Evolutionary conservation across 2,888 invertebrate genomes (phyloP), one percentile per base, ranked within the genome.

Genomic region (Caenorhabditis panamensis): DNA sequence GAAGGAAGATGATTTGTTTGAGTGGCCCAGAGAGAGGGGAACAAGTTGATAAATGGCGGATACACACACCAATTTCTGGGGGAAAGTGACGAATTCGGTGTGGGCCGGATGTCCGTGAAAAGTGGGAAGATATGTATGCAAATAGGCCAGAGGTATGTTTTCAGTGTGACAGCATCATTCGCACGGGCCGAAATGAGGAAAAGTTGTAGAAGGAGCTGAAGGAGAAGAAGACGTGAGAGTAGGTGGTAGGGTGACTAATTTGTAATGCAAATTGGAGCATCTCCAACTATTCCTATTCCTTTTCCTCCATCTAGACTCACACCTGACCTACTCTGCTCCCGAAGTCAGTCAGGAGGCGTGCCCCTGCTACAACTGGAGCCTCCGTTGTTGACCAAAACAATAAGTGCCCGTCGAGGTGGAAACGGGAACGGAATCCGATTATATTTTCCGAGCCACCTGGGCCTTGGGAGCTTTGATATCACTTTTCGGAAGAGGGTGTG

Each of bases 21-120:
- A 64, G 31, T 28, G 47, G 49, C n/a, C 22, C 18, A 4, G 22
- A 16, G 37, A 26, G 24, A 41, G 72, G 36, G 58, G 56, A 36
- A 18, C 53, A 63, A 56, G 64, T 64, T 73, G 73, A 73, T 73
- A 73, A 73, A 73, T 73, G 73, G 66, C 44, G 73, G 59, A 73
- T 18, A 73, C 51, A 28, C 73, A 73, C 73, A 64, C 72, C 62
- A 62, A 62, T 59, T 54, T 41, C 61, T 47, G 36, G 58, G n/a
- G n/a, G n/a, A 54, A 44, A 73, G 58, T 73, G 73, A 73, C 73
- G 73, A 73, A 73, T 73, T 73, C 64, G 3, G 44, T 20, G 41
- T 20, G 58, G 28, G 41, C n/a, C 28, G 28, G 13, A 31, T 8
- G 18, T 36, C 22, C 6, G 28, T n/a, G 28, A 41, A 51, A 59